These are phyloP conservation scores for Leptestheria dahalacensis DNA, from an alignment of 1,140 invertebrate genomes.

Conservation along the genomic window DNA sequence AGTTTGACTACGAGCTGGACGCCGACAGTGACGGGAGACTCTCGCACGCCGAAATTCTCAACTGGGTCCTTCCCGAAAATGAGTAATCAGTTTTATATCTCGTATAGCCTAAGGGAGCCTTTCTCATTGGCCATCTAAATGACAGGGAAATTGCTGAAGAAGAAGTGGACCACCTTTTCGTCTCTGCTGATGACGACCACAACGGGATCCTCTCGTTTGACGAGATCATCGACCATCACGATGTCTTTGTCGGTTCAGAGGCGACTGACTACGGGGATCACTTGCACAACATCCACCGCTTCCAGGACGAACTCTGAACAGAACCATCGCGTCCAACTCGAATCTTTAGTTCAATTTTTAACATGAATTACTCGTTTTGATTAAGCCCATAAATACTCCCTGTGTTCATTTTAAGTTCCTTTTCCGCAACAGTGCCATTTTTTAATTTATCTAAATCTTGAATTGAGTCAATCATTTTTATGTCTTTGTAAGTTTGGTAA, in stretches of 20 bases:
- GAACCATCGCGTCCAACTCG: neutral
- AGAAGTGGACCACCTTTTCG: conserved; percentile 83
- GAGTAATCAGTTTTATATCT: too few species aligned
- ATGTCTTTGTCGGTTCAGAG: conserved; percentile 89
- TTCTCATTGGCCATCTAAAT: too few species aligned
- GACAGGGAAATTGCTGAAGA: conserved; percentile 73
- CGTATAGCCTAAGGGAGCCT: too few species aligned
- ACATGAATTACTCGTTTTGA: too few species aligned
- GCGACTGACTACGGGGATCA: conserved; percentile 90
- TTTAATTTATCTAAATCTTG: too few species aligned
- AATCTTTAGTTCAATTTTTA: too few species aligned
- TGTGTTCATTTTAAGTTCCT: too few species aligned
- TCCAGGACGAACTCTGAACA: conserved; percentile 61
- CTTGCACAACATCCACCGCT: conserved; percentile 60
- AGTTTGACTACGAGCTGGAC: conserved; percentile 81
- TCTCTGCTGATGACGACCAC: conserved; percentile 70
- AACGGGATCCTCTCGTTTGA: conserved; percentile 66
- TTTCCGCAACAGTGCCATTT: too few species aligned
- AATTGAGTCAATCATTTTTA: too few species aligned
- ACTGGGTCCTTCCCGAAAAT: conserved; percentile 85
- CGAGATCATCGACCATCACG: conserved; percentile 77
- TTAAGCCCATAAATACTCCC: too few species aligned
- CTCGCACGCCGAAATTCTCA: conserved; percentile 58
- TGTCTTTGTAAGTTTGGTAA: too few species aligned
- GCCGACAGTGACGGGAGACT: conserved; percentile 70